Base-by-base conservation (phyloP, 2,113 vertebrate genomes). In the Zosterops pallidus region DNA sequence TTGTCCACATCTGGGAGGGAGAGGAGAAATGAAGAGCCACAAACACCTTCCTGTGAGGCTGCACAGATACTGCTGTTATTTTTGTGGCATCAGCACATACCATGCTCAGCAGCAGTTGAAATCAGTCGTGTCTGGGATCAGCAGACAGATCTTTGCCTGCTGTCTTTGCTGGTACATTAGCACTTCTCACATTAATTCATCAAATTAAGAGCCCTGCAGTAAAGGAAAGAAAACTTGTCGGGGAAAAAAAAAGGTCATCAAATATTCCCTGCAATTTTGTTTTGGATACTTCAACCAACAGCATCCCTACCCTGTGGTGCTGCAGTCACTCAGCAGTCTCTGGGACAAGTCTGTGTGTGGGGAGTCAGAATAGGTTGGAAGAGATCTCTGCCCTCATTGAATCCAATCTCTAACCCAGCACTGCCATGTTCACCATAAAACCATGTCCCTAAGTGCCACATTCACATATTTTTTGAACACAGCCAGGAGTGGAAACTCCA, bases 111-210 rank as follows among this genome's bases (percentile, higher is more conserved):
- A 52, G 78, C 9, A 35, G 41, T 6, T 56, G 80, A 75, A 63
- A 55, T 60, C 68, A 59, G 56, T 52, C 20, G 1, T 71, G 83
- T 17, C 91, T 83, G 86, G 19, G 49, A 86, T 81, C 44, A 78
- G 80, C 83, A 96, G 72, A 86, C 35, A 78, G 74, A 86, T 46
- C 86, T 82, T 53, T 80, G 71, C 92, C 76, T 79, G 78, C 81
- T 87, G 87, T 56, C 90, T 90, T 94, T 63, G 59, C 79, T 74
- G 72, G 49, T 70, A 67, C 72, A 56, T 94, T 78, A 93, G 33
- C 86, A 83, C 52, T 44, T 78, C 80, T 90, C 84, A 86, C 47
- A 67, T 81, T 81, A 94, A 90, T 93, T 92, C 64, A 89, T 75
- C 89, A 97, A 89, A 86, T 78, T 77, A 92, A 86, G 80, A 94